Evolutionary conservation across 2,888 invertebrate species (phyloP).

Genomic region (Orthosia incerta): DNA sequence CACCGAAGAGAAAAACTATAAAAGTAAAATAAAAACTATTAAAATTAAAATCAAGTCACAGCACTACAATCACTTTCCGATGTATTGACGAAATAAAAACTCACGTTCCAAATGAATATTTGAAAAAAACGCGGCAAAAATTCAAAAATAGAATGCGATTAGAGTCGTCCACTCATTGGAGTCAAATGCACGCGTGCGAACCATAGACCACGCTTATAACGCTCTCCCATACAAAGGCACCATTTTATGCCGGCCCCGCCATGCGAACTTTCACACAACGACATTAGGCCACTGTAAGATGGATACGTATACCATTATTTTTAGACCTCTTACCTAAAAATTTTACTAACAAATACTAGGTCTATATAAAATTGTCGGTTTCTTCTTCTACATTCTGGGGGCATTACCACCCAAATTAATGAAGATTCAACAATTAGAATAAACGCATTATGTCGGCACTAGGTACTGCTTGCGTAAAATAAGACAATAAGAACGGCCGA

Average conservation of each 20-base stretch:
- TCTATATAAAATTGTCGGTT: conserved; percentile 39
- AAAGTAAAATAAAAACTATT: conserved; percentile 60
- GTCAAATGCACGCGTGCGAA: conserved; percentile 72
- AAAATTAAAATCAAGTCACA: conserved; percentile 61
- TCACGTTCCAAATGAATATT: conserved; percentile 67
- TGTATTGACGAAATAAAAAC: conserved; percentile 61
- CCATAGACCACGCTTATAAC: conserved; percentile 71
- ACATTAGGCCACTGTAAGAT: conserved; percentile 37
- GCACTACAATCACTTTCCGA: conserved; percentile 67
- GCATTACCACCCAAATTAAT: conserved; percentile 78
- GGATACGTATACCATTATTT: conserved; percentile 38
- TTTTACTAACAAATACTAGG: conserved; percentile 14
- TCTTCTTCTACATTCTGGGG: conserved; percentile 59
- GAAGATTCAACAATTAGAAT: conserved; percentile 82
- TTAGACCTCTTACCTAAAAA: conserved; percentile 41
- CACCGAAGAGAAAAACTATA: conserved; percentile 60
- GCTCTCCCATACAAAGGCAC: conserved; percentile 66
- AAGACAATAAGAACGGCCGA: conserved; percentile 75
- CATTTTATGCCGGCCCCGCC: conserved; percentile 57
- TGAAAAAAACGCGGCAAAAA: conserved; percentile 63
- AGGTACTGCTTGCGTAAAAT: conserved; percentile 77
- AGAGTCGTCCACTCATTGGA: conserved; percentile 68
- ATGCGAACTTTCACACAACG: conserved; percentile 53
- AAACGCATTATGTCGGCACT: conserved; percentile 68
- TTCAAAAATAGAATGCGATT: conserved; percentile 68